Percentiles rank a stretch among this genome's conserved stretches.
Conservation (phyloP, 1,140 invertebrate genomes). For the Temnothorax curvispinosus region DNA sequence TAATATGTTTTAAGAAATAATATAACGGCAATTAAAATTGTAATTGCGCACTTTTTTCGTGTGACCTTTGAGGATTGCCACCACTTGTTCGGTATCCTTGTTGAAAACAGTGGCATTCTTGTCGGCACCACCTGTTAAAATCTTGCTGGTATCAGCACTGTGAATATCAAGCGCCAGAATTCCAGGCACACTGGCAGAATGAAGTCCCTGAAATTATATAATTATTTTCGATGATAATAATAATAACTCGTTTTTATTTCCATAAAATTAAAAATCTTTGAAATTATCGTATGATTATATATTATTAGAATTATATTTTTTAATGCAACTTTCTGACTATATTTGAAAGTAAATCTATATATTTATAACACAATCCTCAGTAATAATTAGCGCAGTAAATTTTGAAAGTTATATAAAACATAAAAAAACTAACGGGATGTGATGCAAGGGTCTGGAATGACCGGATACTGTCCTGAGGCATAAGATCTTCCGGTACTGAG, state of each 20-base stretch:
- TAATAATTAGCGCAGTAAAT: neutral
- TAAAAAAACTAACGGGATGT: constrained; percentile 91
- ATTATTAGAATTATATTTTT: neutral
- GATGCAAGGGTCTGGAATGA: constrained; percentile 94
- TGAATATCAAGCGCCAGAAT: constrained; percentile 98
- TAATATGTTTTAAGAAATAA: neutral
- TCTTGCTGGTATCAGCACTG: constrained; percentile 95
- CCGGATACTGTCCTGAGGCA: constrained; percentile 93
- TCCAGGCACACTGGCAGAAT: constrained; percentile 98
- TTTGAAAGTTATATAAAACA: constrained; percentile 4
- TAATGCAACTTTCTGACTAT: neutral
- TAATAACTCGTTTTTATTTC: neutral
- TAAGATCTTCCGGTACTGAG: constrained; percentile 97
- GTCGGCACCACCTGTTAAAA: constrained; percentile 98
- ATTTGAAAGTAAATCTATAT: neutral
- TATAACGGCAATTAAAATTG: neutral
- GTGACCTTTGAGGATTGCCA: constrained; percentile 97
- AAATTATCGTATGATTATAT: neutral
- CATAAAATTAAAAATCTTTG: neutral
- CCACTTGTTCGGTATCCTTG: constrained; percentile 98
- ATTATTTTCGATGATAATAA: constrained; percentile 34
- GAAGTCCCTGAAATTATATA: constrained; percentile 91
- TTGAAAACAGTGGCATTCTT: constrained; percentile 99
- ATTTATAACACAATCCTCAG: constrained; percentile 1
- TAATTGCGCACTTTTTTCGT: constrained; percentile 89